phyloP scores from a whole-genome alignment of 2,888 invertebrate genomes.

The Phragmatobia fuliginosa region DNA sequence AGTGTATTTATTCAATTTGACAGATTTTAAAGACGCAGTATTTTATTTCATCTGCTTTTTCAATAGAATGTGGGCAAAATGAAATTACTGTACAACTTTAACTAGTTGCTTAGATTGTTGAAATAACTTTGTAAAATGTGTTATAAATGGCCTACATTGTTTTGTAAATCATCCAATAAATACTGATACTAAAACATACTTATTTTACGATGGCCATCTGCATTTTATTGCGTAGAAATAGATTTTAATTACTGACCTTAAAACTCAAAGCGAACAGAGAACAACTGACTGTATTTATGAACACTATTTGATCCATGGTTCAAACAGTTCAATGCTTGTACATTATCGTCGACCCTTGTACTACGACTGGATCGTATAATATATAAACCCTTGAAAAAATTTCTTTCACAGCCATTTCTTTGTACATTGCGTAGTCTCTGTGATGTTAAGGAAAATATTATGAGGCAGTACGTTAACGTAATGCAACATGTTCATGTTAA shows the following conservation, averaged over 20 bases:
- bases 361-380: background rate
- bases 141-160: background rate
- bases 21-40: background rate
- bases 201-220: conserved; percentile 46
- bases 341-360: conserved; percentile 43
- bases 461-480: conserved; percentile 29
- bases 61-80: background rate
- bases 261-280: conserved; percentile 56
- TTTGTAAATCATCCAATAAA: conserved; percentile 1
- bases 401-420: conserved; percentile 1
- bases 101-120: background rate
- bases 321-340: conserved; percentile 65
- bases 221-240: conserved; percentile 68
- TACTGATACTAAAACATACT: conserved; percentile 1
- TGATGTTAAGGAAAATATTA: background rate
- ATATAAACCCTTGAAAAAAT: background rate
- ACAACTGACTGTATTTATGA: conserved; percentile 60
- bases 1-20: too few species aligned
- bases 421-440: conserved; percentile 23
- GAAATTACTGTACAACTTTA: background rate
- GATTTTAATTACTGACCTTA: conserved; percentile 73
- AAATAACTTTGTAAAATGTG: background rate
- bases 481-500: conserved; percentile 24
- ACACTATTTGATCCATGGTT: conserved; percentile 65
- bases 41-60: background rate